Percentiles rank a stretch among this genome's conserved stretches.
phyloP scores from a whole-genome alignment of 1,140 invertebrate genomes.

The Bombus waltoni region DNA sequence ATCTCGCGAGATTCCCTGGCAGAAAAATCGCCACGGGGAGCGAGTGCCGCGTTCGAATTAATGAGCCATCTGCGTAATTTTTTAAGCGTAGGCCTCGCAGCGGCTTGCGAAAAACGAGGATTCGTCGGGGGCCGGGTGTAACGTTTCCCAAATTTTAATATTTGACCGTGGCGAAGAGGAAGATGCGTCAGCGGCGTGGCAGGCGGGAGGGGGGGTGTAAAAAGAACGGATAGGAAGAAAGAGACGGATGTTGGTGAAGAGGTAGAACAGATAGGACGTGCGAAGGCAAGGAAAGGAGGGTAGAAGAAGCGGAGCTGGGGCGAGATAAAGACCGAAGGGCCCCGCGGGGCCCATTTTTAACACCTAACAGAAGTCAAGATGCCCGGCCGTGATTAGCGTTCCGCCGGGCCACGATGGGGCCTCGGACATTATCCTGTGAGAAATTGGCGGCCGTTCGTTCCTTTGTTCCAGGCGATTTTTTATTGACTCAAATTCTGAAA shows the following conservation, averaged over 20 bases:
- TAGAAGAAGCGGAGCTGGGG: conserved; percentile 30
- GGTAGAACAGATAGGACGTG: neutral
- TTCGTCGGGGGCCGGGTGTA: conserved; percentile 62
- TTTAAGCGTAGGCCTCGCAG: conserved; percentile 21
- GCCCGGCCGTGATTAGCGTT: conserved; percentile 71
- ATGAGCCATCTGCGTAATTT: conserved; percentile 51
- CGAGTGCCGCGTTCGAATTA: conserved; percentile 36
- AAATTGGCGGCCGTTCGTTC: conserved; percentile 76
- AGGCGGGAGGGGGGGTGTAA: neutral
- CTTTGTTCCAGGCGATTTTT: conserved; percentile 79
- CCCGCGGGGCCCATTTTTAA: conserved; percentile 77
- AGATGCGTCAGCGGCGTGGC: neutral
- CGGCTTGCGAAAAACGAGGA: conserved; percentile 31
- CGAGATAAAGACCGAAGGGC: conserved; percentile 72
- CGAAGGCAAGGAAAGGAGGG: neutral
- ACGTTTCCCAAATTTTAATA: conserved; percentile 77
- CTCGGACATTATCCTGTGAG: conserved; percentile 77
- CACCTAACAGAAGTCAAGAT: conserved; percentile 79
- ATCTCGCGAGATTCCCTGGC: conserved; percentile 20
- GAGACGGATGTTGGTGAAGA: neutral
- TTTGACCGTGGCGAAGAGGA: conserved; percentile 49
- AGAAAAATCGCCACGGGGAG: conserved; percentile 41
- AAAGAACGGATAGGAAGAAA: neutral
- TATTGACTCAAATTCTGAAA: conserved; percentile 78
- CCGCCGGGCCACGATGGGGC: conserved; percentile 55